A percentile compares a stretch with the other conserved stretches of the same genome.
phyloP scores from a whole-genome alignment of 2,797 vertebrate genomes.

The Kryptolebias ocellatus region DNA sequence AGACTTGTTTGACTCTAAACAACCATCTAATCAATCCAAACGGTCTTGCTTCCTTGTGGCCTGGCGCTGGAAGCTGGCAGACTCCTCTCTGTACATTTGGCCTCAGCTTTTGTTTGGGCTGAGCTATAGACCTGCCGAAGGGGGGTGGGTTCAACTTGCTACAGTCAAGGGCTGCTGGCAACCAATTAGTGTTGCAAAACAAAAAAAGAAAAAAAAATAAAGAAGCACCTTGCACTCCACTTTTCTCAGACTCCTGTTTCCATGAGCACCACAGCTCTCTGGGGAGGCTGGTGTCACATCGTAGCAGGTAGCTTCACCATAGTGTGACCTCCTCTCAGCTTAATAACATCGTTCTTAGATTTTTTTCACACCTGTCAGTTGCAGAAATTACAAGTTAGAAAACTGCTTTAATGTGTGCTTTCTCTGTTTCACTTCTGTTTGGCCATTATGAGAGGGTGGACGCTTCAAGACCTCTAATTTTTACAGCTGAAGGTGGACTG shows the following conservation, averaged over 20 bases:
- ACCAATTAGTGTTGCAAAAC: conserved; percentile 69
- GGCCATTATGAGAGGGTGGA: conserved; percentile 39
- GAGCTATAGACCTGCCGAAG: conserved; percentile 56
- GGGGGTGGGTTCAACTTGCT: conserved; percentile 64
- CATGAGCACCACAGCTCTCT: conserved; percentile 55
- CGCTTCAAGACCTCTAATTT: conserved; percentile 50
- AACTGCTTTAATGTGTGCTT: conserved; percentile 44
- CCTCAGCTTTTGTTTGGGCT: conserved; percentile 54
- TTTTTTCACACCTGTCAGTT: conserved; percentile 34
- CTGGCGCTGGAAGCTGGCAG: conserved; percentile 66
- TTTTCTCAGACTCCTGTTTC: conserved; percentile 73
- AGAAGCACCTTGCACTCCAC: conserved; percentile 64
- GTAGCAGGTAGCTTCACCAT: conserved; percentile 51
- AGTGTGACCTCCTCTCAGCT: conserved; percentile 43
- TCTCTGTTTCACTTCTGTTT: conserved; percentile 17
- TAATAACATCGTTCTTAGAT: conserved; percentile 52
- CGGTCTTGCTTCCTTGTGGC: conserved; percentile 53
- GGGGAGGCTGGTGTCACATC: conserved; percentile 41
- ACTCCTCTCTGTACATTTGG: conserved; percentile 59
- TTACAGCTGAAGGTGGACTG: neutral
- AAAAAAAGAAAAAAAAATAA: conserved; percentile 40
- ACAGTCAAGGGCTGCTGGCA: conserved; percentile 82
- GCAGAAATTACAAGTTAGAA: conserved; percentile 32
- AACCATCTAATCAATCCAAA: conserved; percentile 71
- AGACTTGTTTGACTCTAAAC: conserved; percentile 66